phyloP scores from a whole-genome alignment of 2,888 invertebrate species.

The Harpalus rubripes region DNA sequence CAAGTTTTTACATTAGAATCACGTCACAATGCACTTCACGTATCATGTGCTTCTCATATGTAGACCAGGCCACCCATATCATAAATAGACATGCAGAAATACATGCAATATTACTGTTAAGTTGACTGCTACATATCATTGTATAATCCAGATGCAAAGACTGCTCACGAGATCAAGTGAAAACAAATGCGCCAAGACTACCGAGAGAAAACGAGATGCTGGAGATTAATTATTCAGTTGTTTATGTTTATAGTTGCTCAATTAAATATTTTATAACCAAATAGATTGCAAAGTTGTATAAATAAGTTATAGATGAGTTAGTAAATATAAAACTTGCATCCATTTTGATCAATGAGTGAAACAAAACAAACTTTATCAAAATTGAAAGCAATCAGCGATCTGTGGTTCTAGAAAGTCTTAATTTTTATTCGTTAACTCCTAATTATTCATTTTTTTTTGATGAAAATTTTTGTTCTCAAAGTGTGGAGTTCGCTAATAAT shows the following conservation, averaged over 20 bases:
- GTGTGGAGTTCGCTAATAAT: too few relatives aligned
- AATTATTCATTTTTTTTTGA: too few relatives aligned
- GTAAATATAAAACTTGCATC: not conserved
- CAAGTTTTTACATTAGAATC: not conserved
- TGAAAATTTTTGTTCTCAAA: too few relatives aligned
- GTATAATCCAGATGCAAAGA: not conserved
- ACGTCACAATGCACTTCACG: not conserved
- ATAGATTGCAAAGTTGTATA: not conserved
- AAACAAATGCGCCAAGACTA: not conserved
- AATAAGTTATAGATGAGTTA: not conserved
- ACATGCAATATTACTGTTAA: not conserved
- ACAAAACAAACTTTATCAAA: too few relatives aligned
- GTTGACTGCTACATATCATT: not conserved
- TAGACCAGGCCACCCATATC: conserved; percentile 1
- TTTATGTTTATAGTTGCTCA: not conserved
- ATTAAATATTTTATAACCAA: not conserved
- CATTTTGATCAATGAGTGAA: not conserved
- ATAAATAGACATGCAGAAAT: not conserved
- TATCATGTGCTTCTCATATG: conserved; percentile 2
- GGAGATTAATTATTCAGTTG: not conserved
- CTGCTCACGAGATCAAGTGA: not conserved
- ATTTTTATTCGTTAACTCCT: too few relatives aligned
- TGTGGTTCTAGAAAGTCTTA: too few relatives aligned
- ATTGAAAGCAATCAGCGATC: too few relatives aligned
- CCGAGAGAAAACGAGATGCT: conserved; percentile 1